Evolutionary conservation across 2,888 invertebrate genomes (phyloP).

Genomic region (Hydrotaea diabolus): DNA sequence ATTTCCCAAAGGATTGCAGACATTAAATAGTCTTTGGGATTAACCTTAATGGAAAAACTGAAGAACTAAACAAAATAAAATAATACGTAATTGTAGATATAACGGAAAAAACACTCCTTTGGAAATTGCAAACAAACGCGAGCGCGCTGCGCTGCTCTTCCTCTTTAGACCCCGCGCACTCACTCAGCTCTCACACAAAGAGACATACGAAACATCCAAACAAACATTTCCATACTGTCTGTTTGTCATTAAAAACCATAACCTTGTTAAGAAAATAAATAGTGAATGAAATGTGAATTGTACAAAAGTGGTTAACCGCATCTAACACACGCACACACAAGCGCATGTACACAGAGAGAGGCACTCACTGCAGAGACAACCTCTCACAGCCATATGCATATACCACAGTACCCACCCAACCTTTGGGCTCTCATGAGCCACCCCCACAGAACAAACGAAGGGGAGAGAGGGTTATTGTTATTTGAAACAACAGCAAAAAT

Average conservation of each 20-base stretch:
- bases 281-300: conserved; percentile 43
- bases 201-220: not conserved
- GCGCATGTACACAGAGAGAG: not conserved
- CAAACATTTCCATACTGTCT: conserved; percentile 8
- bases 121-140: conserved; percentile 3
- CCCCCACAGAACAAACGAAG: not conserved
- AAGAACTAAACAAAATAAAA: not conserved
- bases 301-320: conserved; percentile 44
- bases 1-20: conserved; percentile 24
- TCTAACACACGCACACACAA: not conserved
- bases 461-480: not conserved
- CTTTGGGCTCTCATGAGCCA: not conserved
- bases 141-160: not conserved
- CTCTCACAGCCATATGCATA: not conserved
- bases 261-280: conserved; percentile 41
- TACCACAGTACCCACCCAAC: not conserved
- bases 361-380: not conserved
- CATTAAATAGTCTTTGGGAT: not conserved
- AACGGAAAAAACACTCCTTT: conserved; percentile 29
- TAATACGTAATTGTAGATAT: conserved; percentile 24
- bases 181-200: not conserved
- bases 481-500: not conserved
- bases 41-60: conserved; percentile 12
- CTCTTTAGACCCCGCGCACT: not conserved
- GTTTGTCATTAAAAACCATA: conserved; percentile 31